Evolutionary conservation across 2,888 invertebrate species (phyloP).

Genomic region (Caenorhabditis macrosperma): DNA sequence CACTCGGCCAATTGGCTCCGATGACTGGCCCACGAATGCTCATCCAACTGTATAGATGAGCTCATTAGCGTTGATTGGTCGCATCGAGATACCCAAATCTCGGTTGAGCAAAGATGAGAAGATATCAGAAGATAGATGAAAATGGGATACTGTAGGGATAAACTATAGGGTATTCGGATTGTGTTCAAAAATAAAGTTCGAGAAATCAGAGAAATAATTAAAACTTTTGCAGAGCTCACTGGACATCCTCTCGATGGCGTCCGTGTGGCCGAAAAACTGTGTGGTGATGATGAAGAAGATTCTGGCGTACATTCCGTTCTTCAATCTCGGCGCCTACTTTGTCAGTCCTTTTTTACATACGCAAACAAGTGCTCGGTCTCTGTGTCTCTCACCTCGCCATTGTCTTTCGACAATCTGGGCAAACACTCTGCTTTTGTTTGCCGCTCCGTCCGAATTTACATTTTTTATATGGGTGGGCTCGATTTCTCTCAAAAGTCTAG

Average conservation of each 20-base stretch:
- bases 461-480: conserved; percentile 50
- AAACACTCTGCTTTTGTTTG: conserved; percentile 22
- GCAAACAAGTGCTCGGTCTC: conserved; percentile 12
- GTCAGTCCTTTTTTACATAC: conserved; percentile 57
- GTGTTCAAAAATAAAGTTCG: neutral
- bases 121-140: neutral
- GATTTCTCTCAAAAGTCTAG: neutral
- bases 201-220: neutral
- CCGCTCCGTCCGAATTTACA: conserved; percentile 21
- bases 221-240: conserved; percentile 69
- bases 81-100: too few species aligned
- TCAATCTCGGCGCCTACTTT: conserved; percentile 67
- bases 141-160: neutral
- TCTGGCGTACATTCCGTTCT: conserved; percentile 68
- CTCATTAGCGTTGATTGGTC: conserved; percentile 44
- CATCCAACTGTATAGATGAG: conserved; percentile 52
- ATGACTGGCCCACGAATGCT: conserved; percentile 20
- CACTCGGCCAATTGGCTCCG: conserved; percentile 45
- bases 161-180: too few species aligned
- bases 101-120: neutral
- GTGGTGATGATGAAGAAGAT: conserved; percentile 72
- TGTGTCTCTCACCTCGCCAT: neutral
- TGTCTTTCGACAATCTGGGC: conserved; percentile 11
- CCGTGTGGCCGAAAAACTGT: conserved; percentile 69
- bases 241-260: conserved; percentile 69